Base-by-base conservation (phyloP, 1,140 invertebrate genomes). In the Reticulitermes speratus region DNA sequence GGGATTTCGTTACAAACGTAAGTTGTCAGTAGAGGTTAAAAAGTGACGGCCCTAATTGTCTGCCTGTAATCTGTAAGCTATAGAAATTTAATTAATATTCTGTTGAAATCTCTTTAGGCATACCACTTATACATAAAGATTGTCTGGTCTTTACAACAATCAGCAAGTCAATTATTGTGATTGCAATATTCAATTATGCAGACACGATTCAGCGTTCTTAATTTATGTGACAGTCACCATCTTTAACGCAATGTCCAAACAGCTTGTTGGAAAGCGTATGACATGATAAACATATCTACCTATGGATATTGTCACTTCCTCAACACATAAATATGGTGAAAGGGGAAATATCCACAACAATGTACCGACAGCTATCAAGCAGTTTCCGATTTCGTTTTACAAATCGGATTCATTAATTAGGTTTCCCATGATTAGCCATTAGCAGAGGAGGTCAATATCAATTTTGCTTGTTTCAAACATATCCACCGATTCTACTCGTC, bases 351-450 rank as follows among this genome's bases (percentile, higher is more conserved):
- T 75, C 25, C n/a, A 25, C 5, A 75, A 75, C 65, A 75, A 30
- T 75, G 65, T 75, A 30, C 65, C 65, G 65, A 75, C 65, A 75
- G 65, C 65, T 75, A 75, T 75, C 65, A 75, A 75, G 25, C 16
- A 75, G 65, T 75, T 75, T 75, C 65, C 65, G 65, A 75, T 75
- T 1, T 75, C 65, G 65, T 75, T 75, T 75, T 30, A 14, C n/a
- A 75, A 30, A 75, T 75, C n/a, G n/a, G 65, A 8, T 75, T 14
- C 65, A 75, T 75, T 75, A 75, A 75, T 75, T 25, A 14, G 9
- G 25, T 75, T 75, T 75, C 25, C 65, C 65, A 75, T 30, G 65
- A 75, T 75, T 75, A 9, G n/a, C 52, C 52, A 21, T 21, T 5
- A 55, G 3, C 19, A 21, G 52, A 2, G 2, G 52, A 16, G 5